Evolutionary conservation across 2,797 vertebrate species (phyloP).

Genomic region (Parambassis ranga): DNA sequence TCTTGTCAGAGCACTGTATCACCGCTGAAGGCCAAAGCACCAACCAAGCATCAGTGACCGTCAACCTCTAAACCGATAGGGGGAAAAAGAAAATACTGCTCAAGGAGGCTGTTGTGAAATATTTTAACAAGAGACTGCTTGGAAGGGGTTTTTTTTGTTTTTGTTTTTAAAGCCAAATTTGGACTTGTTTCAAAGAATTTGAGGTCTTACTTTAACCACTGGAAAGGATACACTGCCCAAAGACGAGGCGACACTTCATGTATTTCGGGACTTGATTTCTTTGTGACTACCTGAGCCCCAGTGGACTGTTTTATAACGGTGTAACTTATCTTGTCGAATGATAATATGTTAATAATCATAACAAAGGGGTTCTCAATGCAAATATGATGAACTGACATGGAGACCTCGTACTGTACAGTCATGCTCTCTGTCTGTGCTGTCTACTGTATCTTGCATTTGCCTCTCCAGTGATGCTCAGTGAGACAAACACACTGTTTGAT

Average conservation of each 20-base stretch:
- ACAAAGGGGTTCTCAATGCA: conserved; percentile 24
- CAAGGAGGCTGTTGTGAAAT: conserved; percentile 12
- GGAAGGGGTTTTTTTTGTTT: too few relatives aligned
- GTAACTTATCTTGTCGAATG: conserved; percentile 52
- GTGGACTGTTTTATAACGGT: conserved; percentile 31
- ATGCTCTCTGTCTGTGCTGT: conserved; percentile 56
- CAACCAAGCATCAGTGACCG: conserved; percentile 6
- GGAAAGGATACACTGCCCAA: conserved; percentile 49
- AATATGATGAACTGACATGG: conserved; percentile 12
- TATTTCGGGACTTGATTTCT: conserved; percentile 30
- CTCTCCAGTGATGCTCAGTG: conserved; percentile 16
- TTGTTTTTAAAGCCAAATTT: conserved; percentile 27
- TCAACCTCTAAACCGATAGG: conserved; percentile 33
- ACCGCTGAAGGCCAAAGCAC: conserved; percentile 53
- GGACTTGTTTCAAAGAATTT: conserved; percentile 23
- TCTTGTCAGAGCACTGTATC: conserved; percentile 39
- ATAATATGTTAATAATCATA: conserved; percentile 31
- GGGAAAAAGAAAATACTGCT: conserved; percentile 21
- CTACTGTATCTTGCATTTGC: conserved; percentile 64
- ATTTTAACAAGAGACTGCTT: conserved; percentile 24
- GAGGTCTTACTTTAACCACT: conserved; percentile 25
- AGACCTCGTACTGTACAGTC: conserved; percentile 49
- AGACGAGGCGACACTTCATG: conserved; percentile 26
- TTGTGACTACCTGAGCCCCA: conserved; percentile 35
- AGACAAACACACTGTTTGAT: conserved; percentile 17